These are phyloP conservation scores for Greenwoodochromis staneri DNA, from an alignment of 2,113 vertebrate species.

Conservation along the genomic window DNA sequence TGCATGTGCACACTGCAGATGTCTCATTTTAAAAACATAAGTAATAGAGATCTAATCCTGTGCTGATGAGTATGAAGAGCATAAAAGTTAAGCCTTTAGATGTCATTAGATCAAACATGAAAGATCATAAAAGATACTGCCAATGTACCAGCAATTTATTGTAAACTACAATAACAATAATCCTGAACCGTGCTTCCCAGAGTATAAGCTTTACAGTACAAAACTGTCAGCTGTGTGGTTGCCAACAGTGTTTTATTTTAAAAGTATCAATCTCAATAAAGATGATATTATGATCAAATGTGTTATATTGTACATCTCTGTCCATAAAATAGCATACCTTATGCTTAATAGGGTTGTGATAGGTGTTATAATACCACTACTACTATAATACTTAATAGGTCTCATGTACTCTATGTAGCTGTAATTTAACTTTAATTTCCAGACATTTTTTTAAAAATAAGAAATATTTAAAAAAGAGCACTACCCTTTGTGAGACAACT, in stretches of 20 bases:
- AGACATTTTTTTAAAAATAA: neutral
- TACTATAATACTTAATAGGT: neutral
- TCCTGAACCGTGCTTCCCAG: neutral
- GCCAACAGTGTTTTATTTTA: neutral
- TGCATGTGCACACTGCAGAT: constrained; percentile 12
- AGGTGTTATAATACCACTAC: neutral
- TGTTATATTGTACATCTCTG: neutral
- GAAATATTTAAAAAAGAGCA: neutral
- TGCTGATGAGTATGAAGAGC: neutral
- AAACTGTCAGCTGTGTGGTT: neutral
- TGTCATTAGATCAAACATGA: neutral
- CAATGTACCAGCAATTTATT: neutral
- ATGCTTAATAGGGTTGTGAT: neutral
- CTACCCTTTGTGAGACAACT: neutral
- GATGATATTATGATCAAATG: neutral
- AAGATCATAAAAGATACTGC: neutral
- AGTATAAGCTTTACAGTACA: neutral
- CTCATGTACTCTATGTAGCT: neutral
- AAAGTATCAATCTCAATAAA: neutral
- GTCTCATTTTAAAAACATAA: neutral
- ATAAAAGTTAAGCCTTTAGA: neutral
- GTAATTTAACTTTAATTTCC: neutral
- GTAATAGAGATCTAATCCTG: neutral
- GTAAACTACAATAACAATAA: neutral
- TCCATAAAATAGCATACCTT: neutral